Evolutionary conservation across 2,113 vertebrate species (phyloP), one percentile per base, ranked within the genome.

Genomic region (Nothocercus nigrocapillus): DNA sequence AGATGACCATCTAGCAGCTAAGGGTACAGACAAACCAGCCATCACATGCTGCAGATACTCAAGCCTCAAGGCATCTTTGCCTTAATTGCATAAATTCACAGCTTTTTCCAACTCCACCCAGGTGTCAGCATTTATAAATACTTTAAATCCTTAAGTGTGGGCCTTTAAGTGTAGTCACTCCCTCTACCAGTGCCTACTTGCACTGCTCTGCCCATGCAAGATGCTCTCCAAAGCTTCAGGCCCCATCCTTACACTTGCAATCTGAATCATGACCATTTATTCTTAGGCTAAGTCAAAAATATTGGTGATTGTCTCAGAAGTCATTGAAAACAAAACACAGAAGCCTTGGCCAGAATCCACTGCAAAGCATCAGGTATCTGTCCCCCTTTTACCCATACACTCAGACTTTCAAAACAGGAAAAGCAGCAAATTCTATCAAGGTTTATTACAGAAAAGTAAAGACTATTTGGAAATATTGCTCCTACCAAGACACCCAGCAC

Each of bases 61-160:
- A 38, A 45, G 30, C 13, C 38, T 53, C 25, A 44, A 17, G 1
- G 90, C 22, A 64, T 81, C 53, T 82, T 80, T 12, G 8, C 38
- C 13, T 73, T 77, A 89, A 87, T 82, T 89, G 54, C 81, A 69
- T 45, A 76, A 95, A 62, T 70, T 91, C 54, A 51, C 49, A 90
- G 69, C 36, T 82, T 64, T 13, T 66, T 84, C 86, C 62, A 69
- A 54, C 90, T 54, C 24, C 70, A 22, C 62, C 88, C 58, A 49
- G 49, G 21, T 49, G 49, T 24, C 49, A 49, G 10, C 49, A 49
- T 49, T 11, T 11, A 49, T 22, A 49, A 49, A 49, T 24, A 24
- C 49, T 49, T 49, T 49, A 22, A 49, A 12, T 49, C 49, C 49
- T 49, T 49, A 22, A 49, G 49, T 11, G 49, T 11, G 21, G 21